Evolutionary conservation across 2,888 invertebrate species (phyloP).

Genomic region (Aphrophora alni): DNA sequence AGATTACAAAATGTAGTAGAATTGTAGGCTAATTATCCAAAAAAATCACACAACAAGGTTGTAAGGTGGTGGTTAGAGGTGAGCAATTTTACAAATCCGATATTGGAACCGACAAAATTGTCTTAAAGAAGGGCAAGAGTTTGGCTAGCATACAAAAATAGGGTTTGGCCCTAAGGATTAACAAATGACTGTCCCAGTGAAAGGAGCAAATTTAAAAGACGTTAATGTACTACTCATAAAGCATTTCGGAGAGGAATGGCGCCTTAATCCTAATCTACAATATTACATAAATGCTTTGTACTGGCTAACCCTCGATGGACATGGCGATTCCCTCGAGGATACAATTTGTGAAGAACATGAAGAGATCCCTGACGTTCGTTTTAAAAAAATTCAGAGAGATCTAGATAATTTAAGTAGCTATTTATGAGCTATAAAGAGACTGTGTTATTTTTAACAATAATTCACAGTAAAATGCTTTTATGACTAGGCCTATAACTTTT

Average conservation of each 20-base stretch:
- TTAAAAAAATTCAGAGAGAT: not conserved
- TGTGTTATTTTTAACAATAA: slow-evolving; percentile 6
- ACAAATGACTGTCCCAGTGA: slow-evolving; percentile 24
- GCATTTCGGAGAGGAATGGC: slow-evolving; percentile 30
- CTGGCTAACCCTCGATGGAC: slow-evolving; percentile 13
- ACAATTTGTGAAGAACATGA: slow-evolving; percentile 21
- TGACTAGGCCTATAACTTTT: not conserved
- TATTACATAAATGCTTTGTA: slow-evolving; percentile 13
- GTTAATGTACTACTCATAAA: slow-evolving; percentile 16
- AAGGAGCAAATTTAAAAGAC: slow-evolving; percentile 20
- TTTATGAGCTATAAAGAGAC: slow-evolving; percentile 4
- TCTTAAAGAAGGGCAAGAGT: slow-evolving; percentile 6
- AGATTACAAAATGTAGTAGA: not conserved
- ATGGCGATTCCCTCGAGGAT: slow-evolving; percentile 4
- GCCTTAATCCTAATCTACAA: slow-evolving; percentile 3
- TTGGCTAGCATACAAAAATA: slow-evolving; percentile 15
- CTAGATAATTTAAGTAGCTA: no score
- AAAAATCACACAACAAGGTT: not conserved
- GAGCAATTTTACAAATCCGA: not conserved
- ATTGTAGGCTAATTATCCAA: slow-evolving; percentile 11
- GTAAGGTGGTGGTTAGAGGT: slow-evolving; percentile 12
- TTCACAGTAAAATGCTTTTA: not conserved
- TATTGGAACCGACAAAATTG: slow-evolving; percentile 12
- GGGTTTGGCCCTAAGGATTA: not conserved
- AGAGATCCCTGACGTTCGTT: slow-evolving; percentile 11